Base-by-base conservation (phyloP, 2,113 vertebrate genomes). In the Aplodontia rufa region DNA sequence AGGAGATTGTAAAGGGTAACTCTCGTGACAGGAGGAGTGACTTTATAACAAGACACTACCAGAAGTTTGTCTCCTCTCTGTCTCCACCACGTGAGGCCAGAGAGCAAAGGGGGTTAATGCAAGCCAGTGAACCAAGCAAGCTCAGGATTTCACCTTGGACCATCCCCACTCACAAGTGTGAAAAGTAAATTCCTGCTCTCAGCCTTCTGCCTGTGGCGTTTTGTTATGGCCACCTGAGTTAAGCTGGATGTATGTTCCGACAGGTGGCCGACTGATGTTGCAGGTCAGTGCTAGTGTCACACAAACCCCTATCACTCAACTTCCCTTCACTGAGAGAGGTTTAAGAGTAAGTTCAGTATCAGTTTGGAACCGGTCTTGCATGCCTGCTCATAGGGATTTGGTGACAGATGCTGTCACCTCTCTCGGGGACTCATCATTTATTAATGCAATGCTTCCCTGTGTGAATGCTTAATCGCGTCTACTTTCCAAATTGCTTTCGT, bases 361-460 rank as follows among this genome's bases (percentile, higher is more conserved):
- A 28, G 30, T 14, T 74, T 51, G 11, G 64, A 45, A 55, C 11
- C n/a, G 13, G 26, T 30, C 28, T 53, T 68, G 35, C 32, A 14
- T 72, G 10, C 28, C 26, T 45, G 45, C 6, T 24, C 22, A 10
- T 40, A 22, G 32, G 28, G n/a, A 0, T 37, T 22, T 22, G 45
- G 42, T 6, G 47, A 9, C 3, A 32, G 30, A 66, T 3, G 37
- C 14, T 13, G 14, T 22, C 26, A 4, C 12, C 9, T 58, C 8
- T 40, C 8, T 76, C 30, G 4, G 2, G 30, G 79, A n/a, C 2
- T 22, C 17, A 10, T 4, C 32, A 30, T 0, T 24, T 28, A 5
- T 16, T 19, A 17, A 8, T 47, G 22, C 7, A 14, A 16, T 8
- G 4, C 16, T 28, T 20, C 16, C 5, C 72, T 37, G 2, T 32